Evolutionary conservation across 2,113 vertebrate genomes (phyloP), one percentile per base, ranked within the genome.

Genomic region (Eulemur rufifrons): DNA sequence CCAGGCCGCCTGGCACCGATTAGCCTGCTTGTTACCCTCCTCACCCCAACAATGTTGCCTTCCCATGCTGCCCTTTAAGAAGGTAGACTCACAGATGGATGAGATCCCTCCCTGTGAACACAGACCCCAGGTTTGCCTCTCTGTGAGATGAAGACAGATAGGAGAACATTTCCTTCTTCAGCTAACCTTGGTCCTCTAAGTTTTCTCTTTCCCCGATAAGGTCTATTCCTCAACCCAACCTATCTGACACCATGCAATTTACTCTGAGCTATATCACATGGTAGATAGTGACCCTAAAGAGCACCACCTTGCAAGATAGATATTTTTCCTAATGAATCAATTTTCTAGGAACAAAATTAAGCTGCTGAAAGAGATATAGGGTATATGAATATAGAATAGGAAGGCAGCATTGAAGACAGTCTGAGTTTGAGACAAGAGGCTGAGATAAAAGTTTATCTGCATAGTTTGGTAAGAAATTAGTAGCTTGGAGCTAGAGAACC

Each of bases 261-360:
- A 84, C 63, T 68, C 82, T 50, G 50, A 93, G 54, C 47, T 82
- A 39, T 17, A 37, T 78, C 18, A 80, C 32, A 61, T 37, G 27
- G 7, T 17, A 76, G 45, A 63, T 11, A 39, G 25, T 89, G 54
- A 85, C 61, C 39, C 64, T 34, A 90, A 80, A 92, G 45, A 84
- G 73, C 14, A 76, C 23, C 32, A 78, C 63, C 29, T 87, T 84
- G 27, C n/a, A 95, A 78, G 42, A 89, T 8, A 56, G 15, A n/a
- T 25, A 74, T 61, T 80, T 54, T 66, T 78, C 34, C 87, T 63
- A 29, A 71, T 56, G 50, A 82, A 81, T 71, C 64, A 42, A 59
- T 81, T n/a, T 64, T 88, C 45, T 39, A 87, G 64, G 34, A 92
- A 85, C 50, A 96, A 94, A 86, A 90, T 45, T 52, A 68, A 20